Evolutionary conservation across 2,888 invertebrate species (phyloP), one percentile per base, ranked within the genome.

Genomic region (Caenorhabditis sinica): DNA sequence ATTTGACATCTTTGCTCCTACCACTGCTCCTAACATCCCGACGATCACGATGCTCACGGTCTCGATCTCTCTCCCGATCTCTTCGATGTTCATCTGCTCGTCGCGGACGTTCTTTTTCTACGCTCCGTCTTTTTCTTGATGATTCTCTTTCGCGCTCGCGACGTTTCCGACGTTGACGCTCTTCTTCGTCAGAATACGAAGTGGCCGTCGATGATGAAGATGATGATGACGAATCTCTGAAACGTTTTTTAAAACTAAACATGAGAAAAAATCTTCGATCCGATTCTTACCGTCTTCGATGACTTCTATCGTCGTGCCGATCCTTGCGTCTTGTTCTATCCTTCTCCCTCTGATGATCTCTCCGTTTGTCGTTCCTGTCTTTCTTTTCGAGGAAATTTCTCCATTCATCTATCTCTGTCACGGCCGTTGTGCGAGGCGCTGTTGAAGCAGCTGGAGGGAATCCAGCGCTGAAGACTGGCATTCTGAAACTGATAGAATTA

Each of bases 301-400:
- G 73, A 36, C 53, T 69, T 63, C 82, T 40, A n/a, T 68, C 33
- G 17, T 65, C 74, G n/a, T 56, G 53, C 1, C 74, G 53, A 9
- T 75, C 74, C n/a, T 75, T 74, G 15, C 71, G 53, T 8, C 73
- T 53, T 20, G 61, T 45, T 17, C 74, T 49, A 40, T 79, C 79
- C 33, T 69, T 69, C 15, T 65, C 63, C 20, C 61, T 33, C 6
- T 71, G 49, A 25, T 61, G 49, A 49, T 49, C 72, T 20, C 81
- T 40, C 15, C 73, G 30, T 11, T 74, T 79, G 28, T 40, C 53
- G 20, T 53, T 23, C 28, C 63, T 49, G n/a, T 84, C 84, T 60
- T 86, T 86, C n/a, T 77, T 77, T 9, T 73, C 75, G 33, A 87
- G 63, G 51, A 82, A 84, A 0, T 76, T 72, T 49, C 81, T 79